phyloP scores from a whole-genome alignment of 2,888 invertebrate species.

The Meghimatium bilineatum region DNA sequence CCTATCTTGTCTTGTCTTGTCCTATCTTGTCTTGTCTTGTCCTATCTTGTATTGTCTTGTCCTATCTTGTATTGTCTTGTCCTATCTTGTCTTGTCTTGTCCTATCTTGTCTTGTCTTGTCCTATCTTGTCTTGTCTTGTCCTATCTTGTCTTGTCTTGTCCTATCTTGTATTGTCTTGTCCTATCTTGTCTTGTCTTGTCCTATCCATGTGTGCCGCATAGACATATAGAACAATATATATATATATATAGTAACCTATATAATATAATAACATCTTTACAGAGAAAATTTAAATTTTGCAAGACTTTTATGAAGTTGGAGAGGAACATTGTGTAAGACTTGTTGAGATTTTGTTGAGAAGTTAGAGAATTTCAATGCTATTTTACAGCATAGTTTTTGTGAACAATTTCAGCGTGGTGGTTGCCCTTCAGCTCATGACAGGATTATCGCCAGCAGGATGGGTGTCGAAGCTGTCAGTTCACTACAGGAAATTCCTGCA shows the following conservation, averaged over 20 bases:
- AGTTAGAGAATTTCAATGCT: too few relatives aligned
- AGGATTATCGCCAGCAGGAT: constrained; percentile 32
- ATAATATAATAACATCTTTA: too few relatives aligned
- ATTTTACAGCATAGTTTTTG: background rate
- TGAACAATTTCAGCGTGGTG: constrained; percentile 28
- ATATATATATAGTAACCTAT: too few relatives aligned
- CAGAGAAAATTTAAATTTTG: too few relatives aligned
- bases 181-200: too few relatives aligned
- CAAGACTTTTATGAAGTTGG: too few relatives aligned
- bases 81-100: constrained; percentile 1
- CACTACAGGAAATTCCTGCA: background rate
- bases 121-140: background rate
- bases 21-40: background rate
- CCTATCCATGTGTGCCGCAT: too few relatives aligned
- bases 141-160: background rate
- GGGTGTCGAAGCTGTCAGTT: constrained; percentile 33
- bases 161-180: too few relatives aligned
- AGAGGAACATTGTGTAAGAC: too few relatives aligned
- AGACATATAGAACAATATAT: background rate
- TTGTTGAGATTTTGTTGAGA: too few relatives aligned
- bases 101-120: background rate
- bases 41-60: too few relatives aligned
- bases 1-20: background rate
- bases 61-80: too few relatives aligned
- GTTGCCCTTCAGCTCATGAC: constrained; percentile 41